Conservation (phyloP, 2,888 invertebrate species). For the Ichneumon xanthorius region DNA sequence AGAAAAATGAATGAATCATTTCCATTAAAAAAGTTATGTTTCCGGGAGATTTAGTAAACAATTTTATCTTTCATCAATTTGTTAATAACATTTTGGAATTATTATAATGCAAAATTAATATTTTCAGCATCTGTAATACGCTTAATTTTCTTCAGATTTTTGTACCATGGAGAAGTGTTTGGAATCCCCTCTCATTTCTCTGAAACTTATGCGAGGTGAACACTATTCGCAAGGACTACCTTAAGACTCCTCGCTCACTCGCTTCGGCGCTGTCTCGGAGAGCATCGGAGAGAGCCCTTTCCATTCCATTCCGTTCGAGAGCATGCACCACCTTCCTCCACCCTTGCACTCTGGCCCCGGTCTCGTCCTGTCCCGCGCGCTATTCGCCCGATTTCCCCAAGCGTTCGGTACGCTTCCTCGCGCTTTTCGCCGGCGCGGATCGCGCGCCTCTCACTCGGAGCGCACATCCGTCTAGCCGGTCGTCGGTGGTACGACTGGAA, state of each 20-base stretch:
- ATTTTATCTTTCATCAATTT: too few species aligned
- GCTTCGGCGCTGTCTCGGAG: conserved; percentile 12
- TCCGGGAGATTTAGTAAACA: too few species aligned
- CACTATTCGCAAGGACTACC: not conserved
- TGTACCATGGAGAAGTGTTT: too few species aligned
- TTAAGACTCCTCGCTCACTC: not conserved
- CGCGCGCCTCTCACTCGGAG: conserved; percentile 28
- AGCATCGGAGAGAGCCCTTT: conserved; percentile 18
- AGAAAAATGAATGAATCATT: too few species aligned
- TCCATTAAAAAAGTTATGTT: too few species aligned
- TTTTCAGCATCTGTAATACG: too few species aligned
- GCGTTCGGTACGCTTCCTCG: conserved; percentile 51
- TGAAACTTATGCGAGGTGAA: too few species aligned
- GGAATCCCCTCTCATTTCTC: too few species aligned
- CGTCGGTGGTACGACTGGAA: not conserved
- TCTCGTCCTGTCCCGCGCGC: not conserved
- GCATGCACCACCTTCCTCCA: conserved; percentile 10
- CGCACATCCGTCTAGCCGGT: conserved; percentile 40
- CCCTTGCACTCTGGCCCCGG: not conserved
- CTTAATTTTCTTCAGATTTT: too few species aligned
- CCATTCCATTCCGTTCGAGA: conserved; percentile 53
- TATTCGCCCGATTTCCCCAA: conserved; percentile 50
- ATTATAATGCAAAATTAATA: too few species aligned
- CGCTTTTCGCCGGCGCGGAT: conserved; percentile 18
- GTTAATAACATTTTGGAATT: too few species aligned